Percentiles rank a stretch among this genome's conserved stretches.
These are phyloP conservation scores for Upupa epops DNA, from an alignment of 2,113 vertebrate species.

Conservation along the genomic window DNA sequence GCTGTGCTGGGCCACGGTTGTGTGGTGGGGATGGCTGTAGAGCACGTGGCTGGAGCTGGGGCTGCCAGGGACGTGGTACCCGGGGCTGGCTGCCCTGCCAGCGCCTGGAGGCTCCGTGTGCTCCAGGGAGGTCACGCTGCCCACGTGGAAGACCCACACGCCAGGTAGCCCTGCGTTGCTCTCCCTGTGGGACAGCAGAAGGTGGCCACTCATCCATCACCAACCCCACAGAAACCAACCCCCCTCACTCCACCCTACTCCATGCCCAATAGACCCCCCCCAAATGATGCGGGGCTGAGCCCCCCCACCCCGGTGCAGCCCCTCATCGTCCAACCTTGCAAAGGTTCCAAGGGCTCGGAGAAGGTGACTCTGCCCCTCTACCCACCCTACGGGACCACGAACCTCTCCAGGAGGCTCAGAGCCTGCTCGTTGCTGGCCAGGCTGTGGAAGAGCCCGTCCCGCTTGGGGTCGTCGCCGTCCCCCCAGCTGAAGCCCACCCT, in stretches of 20 bases:
- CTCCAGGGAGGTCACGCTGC: conserved; percentile 75
- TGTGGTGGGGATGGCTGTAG: background rate
- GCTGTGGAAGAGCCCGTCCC: conserved; percentile 85
- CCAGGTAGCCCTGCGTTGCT: conserved; percentile 87
- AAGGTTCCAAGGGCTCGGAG: fast-evolving
- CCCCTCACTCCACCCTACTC: fast-evolving
- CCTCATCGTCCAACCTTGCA: background rate
- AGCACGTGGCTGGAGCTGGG: background rate
- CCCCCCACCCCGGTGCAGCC: fast-evolving
- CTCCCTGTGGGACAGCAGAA: conserved; percentile 70
- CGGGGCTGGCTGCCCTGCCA: background rate
- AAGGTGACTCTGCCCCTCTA: background rate
- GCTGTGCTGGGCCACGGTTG: background rate
- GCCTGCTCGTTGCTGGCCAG: conserved; percentile 83
- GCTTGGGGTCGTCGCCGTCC: conserved; percentile 74
- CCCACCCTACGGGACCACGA: conserved; percentile 19
- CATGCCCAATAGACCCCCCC: too few species aligned
- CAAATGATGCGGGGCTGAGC: fast-evolving
- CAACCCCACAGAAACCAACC: background rate
- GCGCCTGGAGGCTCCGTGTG: conserved; percentile 79
- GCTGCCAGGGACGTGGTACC: background rate
- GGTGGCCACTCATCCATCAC: fast-evolving
- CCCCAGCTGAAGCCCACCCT: conserved; percentile 93
- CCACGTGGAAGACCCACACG: conserved; percentile 91
- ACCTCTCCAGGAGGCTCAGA: conserved; percentile 89